These are phyloP conservation scores for Smutsia temminckii DNA, from an alignment of 2,797 vertebrate species.

Conservation along the genomic window DNA sequence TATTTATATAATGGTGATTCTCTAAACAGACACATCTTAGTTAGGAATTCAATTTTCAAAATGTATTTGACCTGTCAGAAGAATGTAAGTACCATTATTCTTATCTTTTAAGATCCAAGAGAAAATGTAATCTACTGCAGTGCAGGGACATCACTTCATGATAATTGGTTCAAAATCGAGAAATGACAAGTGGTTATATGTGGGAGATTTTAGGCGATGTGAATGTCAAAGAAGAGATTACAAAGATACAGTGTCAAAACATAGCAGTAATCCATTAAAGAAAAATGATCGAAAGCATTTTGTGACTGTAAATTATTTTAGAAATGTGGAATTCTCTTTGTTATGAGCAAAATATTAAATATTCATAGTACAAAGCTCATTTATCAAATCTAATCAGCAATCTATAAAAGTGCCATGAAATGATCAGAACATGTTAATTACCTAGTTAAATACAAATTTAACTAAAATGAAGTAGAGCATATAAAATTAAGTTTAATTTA, in stretches of 20 bases:
- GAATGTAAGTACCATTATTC: background rate
- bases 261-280: background rate
- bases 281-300: constrained; percentile 9
- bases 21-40: background rate
- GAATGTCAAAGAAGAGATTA: background rate
- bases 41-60: constrained; percentile 24
- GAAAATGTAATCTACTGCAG: background rate
- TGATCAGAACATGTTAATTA: constrained; percentile 62
- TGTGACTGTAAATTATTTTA: constrained; percentile 42
- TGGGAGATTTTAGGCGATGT: background rate
- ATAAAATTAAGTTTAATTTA: constrained; percentile 54
- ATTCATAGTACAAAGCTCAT: constrained; percentile 55
- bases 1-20: background rate
- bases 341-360: constrained; percentile 50
- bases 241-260: background rate
- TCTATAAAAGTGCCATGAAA: constrained; percentile 54
- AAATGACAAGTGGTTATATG: background rate
- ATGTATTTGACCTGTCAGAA: background rate
- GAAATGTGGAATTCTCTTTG: constrained; percentile 39
- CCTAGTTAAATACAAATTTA: constrained; percentile 65
- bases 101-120: background rate
- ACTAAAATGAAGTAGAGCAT: constrained; percentile 37
- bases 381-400: constrained; percentile 49
- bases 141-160: background rate
- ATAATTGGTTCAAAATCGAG: background rate